Conservation (phyloP, 2,888 invertebrate species). For the Protophormia terraenovae region DNA sequence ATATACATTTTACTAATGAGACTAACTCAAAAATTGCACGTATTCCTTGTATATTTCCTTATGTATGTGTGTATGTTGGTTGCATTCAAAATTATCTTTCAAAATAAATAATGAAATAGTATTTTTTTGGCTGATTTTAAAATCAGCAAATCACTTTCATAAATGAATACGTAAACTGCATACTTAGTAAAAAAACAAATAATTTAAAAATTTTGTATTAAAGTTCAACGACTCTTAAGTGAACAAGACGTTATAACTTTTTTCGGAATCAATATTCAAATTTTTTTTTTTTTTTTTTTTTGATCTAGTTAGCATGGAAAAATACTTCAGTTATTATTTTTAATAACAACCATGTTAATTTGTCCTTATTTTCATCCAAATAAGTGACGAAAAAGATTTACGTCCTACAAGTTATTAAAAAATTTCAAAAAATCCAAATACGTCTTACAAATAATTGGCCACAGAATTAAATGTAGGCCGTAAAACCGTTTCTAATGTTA, state of each 20-base stretch:
- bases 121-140: background rate
- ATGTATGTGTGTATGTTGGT: background rate
- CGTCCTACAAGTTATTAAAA: too few relatives aligned
- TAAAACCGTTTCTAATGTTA: too few relatives aligned
- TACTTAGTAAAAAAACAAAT: background rate
- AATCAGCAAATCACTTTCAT: background rate
- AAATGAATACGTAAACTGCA: background rate
- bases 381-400: too few relatives aligned
- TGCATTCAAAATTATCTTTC: background rate
- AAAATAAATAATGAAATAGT: background rate
- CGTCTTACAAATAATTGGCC: too few relatives aligned
- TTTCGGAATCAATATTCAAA: too few relatives aligned
- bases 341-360: too few relatives aligned
- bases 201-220: background rate
- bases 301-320: too few relatives aligned
- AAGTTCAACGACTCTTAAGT: background rate
- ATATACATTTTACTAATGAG: background rate
- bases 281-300: too few relatives aligned
- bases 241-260: background rate
- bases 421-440: too few relatives aligned
- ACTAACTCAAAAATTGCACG: background rate
- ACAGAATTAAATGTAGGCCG: too few relatives aligned
- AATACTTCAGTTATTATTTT: too few relatives aligned
- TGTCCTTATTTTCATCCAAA: too few relatives aligned
- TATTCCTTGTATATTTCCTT: background rate